A percentile compares a stretch with the other conserved stretches of the same genome.
phyloP scores from a whole-genome alignment of 2,888 invertebrate species.

The Epsilonema sp. region DNA sequence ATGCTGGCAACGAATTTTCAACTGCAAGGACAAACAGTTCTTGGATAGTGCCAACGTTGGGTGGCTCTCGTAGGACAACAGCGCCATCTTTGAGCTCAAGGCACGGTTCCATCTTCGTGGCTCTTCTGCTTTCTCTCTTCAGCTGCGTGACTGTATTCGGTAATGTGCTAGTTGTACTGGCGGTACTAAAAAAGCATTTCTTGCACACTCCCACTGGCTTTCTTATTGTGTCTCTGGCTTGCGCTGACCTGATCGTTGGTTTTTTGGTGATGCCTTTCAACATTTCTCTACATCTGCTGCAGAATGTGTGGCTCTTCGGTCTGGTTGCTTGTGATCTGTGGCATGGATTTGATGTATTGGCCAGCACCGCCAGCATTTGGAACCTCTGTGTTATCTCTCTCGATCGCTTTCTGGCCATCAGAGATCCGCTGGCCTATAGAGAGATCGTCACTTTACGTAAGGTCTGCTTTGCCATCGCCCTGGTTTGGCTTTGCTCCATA shows the following conservation, averaged over 20 bases:
- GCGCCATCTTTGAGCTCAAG: too few species aligned
- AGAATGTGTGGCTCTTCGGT: background rate
- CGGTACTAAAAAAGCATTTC: too few species aligned
- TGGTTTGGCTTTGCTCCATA: constrained; percentile 88
- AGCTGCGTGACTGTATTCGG: too few species aligned
- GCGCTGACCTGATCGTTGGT: background rate
- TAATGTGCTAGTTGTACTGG: too few species aligned
- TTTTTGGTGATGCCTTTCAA: background rate
- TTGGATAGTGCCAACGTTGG: too few species aligned
- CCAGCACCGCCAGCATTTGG: constrained; percentile 87
- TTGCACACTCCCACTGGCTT: too few species aligned
- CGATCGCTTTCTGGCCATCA: constrained; percentile 54
- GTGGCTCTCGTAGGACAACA: too few species aligned
- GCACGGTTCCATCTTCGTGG: too few species aligned
- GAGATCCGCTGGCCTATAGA: constrained; percentile 91
- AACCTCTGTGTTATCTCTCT: constrained; percentile 68
- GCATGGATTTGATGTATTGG: constrained; percentile 86
- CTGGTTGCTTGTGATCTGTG: constrained; percentile 59
- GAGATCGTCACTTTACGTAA: constrained; percentile 72
- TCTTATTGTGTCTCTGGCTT: background rate
- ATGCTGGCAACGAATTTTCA: too few species aligned
- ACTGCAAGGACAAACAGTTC: too few species aligned
- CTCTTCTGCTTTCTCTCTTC: too few species aligned
- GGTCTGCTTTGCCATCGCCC: constrained; percentile 65
- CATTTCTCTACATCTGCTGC: background rate